Evolutionary conservation across 2,797 vertebrate species (phyloP), one percentile per base, ranked within the genome.

Genomic region (Cephalopachus bancanus): DNA sequence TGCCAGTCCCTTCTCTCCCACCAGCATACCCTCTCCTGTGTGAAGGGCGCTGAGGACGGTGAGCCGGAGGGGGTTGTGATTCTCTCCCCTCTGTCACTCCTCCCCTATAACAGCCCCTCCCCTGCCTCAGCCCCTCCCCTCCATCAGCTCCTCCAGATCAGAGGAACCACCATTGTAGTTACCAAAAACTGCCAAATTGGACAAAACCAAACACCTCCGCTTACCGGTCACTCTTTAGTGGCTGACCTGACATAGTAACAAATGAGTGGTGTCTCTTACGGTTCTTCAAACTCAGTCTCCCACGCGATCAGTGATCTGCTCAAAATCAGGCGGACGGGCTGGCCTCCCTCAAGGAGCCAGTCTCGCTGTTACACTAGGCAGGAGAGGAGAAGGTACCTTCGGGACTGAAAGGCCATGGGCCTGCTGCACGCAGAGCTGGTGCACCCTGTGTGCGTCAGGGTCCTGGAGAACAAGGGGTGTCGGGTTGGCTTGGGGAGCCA

Each of bases 391-490:
- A 37, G 37, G 37, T 37, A 37, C 37, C 37, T 37, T 37, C 37
- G 37, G 37, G 37, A 51, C 65, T 75, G 59, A 89, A 67, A 19
- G 22, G 24, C 83, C 74, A 95, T 16, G 74, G 30, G 14, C 17
- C 24, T 88, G 24, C 44, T 60, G 15, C 69, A 49, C 26, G 28
- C 57, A 57, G 89, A 87, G 71, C 51, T n/a, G 78, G 57, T 16
- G 20, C 33, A 89, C 33, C 19, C 49, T 65, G 62, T 17, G n/a
- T 62, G 57, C 37, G 44, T n/a, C 60, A 60, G 33, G 17, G 1
- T 55, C 55, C 89, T 91, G 22, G 15, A 79, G 71, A 96, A 88
- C 78, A 91, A 91, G 11, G 17, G 20, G 37, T 81, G 11, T 37
- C 37, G n/a, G 78, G 87, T 14, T 51, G 15, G 6, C 7, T 72